A percentile compares a stretch with the other conserved stretches of the same genome.
These are phyloP conservation scores for Argyrosomus japonicus DNA, from an alignment of 2,113 vertebrate genomes.

Conservation along the genomic window DNA sequence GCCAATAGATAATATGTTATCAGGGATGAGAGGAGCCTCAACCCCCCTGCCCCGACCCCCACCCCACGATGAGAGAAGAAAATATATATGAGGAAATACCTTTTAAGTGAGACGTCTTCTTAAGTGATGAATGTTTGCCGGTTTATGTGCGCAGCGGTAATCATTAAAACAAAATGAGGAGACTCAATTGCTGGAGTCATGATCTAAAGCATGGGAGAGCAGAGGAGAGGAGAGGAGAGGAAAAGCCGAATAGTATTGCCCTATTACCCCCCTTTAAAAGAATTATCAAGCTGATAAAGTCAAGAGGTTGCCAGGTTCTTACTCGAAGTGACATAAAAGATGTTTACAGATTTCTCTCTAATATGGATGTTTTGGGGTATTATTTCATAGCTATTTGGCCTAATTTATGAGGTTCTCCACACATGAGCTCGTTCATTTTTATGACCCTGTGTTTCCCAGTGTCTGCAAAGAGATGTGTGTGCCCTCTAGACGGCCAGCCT, in stretches of 20 bases:
- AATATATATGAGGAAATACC: constrained; percentile 70
- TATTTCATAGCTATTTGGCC: constrained; percentile 75
- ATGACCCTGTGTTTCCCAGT: constrained; percentile 68
- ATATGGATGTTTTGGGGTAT: constrained; percentile 69
- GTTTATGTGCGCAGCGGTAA: constrained; percentile 29
- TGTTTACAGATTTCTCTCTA: constrained; percentile 66
- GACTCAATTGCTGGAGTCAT: constrained; percentile 24
- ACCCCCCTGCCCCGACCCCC: background rate
- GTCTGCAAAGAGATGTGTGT: constrained; percentile 70
- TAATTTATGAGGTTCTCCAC: constrained; percentile 80
- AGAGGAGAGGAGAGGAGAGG: constrained; percentile 10
- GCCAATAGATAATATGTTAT: constrained; percentile 79
- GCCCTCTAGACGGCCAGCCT: constrained; percentile 74
- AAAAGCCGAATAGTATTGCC: background rate
- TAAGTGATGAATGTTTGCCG: constrained; percentile 62
- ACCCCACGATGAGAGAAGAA: constrained; percentile 46
- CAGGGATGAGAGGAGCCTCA: constrained; percentile 59
- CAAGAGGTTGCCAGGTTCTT: constrained; percentile 43
- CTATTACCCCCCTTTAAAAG: constrained; percentile 8
- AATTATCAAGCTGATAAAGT: constrained; percentile 43
- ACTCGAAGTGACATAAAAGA: constrained; percentile 52
- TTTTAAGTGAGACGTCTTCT: constrained; percentile 67
- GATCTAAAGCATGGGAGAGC: constrained; percentile 37
- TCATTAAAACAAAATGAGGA: constrained; percentile 52
- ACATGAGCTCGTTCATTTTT: constrained; percentile 74